Evolutionary conservation across 2,113 vertebrate species (phyloP), one percentile per base, ranked within the genome.

Genomic region (Gavialis gangeticus): DNA sequence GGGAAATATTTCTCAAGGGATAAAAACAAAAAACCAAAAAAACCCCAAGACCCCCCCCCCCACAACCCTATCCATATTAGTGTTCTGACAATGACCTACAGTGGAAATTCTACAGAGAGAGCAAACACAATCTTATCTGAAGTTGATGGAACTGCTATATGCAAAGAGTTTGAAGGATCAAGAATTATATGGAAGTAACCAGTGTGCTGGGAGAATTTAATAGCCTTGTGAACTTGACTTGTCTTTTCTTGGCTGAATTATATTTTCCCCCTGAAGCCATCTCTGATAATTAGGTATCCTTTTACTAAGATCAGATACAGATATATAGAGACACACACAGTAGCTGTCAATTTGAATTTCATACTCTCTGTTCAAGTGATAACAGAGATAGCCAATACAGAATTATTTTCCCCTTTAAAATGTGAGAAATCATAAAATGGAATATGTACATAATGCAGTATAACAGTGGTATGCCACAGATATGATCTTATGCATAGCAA

Each of bases 1-100:
- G 62, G 62, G 81, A 93, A 91, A 91, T 90, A 84, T 58, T 92
- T 91, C 80, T 76, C 27, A 91, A 67, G 55, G 67, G 18, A 91
- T 75, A 55, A 82, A 15, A 34, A 34, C 34, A 5, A 34, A 55
- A 46, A 46, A 46, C 7, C 7, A 46, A 46, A 46, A 46, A 46
- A 34, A 34, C 34, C 46, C 46, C 46, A 46, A 46, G 46, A 46
- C 46, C 46, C 6, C 37, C 37, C 37, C 37, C 46, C 46, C 46
- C 46, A 46, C 46, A 92, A 75, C 14, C 1, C 16, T 82, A 88
- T 73, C 55, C 91, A 46, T 82, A 19, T 21, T 46, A 85, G 25
- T 7, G 34, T 3, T 16, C 12, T 91, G 58, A 93, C 82, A 93
- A 69, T 10, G 0, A 0, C 25, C 54, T 93, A 85, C 28, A 77